Conservation (phyloP, 2,113 vertebrate species). For the Myocastor coypus region DNA sequence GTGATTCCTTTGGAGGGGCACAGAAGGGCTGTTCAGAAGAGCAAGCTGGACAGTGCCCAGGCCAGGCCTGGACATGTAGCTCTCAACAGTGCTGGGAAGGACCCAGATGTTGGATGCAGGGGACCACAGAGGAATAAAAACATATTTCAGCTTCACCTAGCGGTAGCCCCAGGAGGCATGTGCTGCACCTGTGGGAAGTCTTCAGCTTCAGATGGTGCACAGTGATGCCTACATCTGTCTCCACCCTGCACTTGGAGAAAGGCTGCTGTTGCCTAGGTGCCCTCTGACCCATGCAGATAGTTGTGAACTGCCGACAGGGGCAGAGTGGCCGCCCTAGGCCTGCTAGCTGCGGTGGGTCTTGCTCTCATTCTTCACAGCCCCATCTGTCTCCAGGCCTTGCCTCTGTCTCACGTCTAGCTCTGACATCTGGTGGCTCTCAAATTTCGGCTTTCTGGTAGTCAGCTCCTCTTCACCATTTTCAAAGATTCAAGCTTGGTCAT, state of each 20-base stretch:
- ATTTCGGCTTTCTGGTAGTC: neutral
- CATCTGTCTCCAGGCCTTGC: neutral
- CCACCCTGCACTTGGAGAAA: neutral
- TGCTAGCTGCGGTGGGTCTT: neutral
- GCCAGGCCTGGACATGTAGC: neutral
- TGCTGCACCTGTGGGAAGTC: neutral
- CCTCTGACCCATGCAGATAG: neutral
- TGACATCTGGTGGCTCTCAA: neutral
- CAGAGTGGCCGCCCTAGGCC: neutral
- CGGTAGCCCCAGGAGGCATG: neutral
- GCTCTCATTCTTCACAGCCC: neutral
- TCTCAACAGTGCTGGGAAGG: neutral
- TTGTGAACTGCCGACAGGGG: fast-evolving
- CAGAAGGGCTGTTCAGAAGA: neutral
- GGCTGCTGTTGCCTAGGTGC: neutral
- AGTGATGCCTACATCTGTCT: neutral
- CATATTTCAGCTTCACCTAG: neutral
- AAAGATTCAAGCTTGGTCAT: neutral
- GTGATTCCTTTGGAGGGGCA: neutral
- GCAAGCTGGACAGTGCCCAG: neutral
- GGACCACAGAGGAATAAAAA: neutral
- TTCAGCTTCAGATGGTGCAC: neutral
- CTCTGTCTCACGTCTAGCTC: neutral
- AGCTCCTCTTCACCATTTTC: neutral
- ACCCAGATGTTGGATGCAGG: neutral